Base-by-base conservation (phyloP, 2,888 invertebrate species). In the Conistra vaccinii region DNA sequence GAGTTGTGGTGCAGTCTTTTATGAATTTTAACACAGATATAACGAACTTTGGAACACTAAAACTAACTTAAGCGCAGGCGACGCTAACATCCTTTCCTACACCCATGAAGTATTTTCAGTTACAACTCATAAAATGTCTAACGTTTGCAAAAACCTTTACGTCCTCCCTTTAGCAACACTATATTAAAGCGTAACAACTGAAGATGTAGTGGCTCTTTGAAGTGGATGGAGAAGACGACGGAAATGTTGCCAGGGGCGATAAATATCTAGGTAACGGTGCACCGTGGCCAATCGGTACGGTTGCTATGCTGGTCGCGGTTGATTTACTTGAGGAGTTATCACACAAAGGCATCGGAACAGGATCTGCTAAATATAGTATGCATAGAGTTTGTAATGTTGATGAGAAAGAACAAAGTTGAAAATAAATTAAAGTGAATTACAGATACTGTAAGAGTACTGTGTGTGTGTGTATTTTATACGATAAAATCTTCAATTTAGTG, bases 191-290 rank as follows among this genome's bases (percentile, higher is more conserved):
- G 84, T 85, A 83, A 85, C 87, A 85, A 83, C 77, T 80, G 73
- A 81, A 87, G 85, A 86, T 85, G 77, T 78, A 86, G 77, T 84
- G 78, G 65, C 65, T 77, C 91, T 92, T 90, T 91, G 90, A 92
- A 89, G 90, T 91, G 65, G 70, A 81, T 80, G 70, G 73, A 78
- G 87, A 85, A 79, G 81, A 85, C 79, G 85, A 85, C 88, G 87
- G 86, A 88, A 89, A 84, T 77, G 61, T 70, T 39, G 63, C 62
- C 57, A 63, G 73, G 74, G 69, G 76, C 63, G 69, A 88, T 89
- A 89, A 90, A 89, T 89, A 87, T 84, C 85, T 78, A 65, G 80
- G 81, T 90, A 91, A 91, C 88, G 80, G 87, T 83, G 60, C 60
- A 84, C 85, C 76, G 88, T 88, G 83, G 84, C 89, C 79, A 89